phyloP scores from a whole-genome alignment of 2,113 vertebrate species.

The Hyperoodon ampullatus region DNA sequence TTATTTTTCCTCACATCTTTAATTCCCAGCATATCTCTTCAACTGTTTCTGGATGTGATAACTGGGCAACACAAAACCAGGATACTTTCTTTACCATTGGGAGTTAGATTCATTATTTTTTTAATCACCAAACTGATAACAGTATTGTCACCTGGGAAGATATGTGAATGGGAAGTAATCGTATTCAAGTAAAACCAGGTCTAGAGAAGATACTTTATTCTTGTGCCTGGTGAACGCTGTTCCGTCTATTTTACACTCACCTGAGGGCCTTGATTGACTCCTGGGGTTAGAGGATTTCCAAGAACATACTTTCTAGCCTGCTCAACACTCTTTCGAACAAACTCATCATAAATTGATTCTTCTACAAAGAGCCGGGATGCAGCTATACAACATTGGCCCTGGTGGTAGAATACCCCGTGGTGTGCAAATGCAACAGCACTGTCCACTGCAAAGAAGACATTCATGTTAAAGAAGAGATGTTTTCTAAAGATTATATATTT shows the following conservation, averaged over 20 bases:
- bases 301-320: constrained; percentile 88
- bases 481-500: neutral
- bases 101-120: neutral
- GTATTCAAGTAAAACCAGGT: neutral
- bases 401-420: constrained; percentile 91
- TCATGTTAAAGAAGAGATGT: neutral
- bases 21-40: neutral
- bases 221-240: neutral
- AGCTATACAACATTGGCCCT: constrained; percentile 93
- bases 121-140: neutral
- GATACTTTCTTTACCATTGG: neutral
- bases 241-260: constrained; percentile 74
- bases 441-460: constrained; percentile 86
- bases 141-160: neutral
- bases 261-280: constrained; percentile 91
- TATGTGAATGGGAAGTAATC: neutral
- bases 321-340: constrained; percentile 89
- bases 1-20: neutral
- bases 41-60: neutral
- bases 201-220: neutral
- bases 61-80: neutral
- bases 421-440: constrained; percentile 90
- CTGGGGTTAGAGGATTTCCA: constrained; percentile 88
- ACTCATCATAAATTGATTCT: constrained; percentile 91
- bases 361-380: constrained; percentile 94